These are phyloP conservation scores for Ypsolopha scabrella DNA, from an alignment of 2,888 invertebrate species.

Conservation along the genomic window DNA sequence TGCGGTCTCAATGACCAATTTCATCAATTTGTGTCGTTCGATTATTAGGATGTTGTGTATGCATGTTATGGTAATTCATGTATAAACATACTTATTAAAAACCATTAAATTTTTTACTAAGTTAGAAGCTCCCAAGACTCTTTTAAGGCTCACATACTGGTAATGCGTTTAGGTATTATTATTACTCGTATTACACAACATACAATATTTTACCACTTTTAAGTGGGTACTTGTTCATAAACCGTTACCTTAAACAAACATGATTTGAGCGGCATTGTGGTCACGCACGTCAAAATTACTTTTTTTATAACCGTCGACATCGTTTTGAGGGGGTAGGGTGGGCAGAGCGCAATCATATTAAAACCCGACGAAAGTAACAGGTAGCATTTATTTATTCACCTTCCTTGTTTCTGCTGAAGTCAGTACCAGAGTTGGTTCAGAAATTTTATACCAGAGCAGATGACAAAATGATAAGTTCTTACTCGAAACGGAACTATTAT, in stretches of 20 bases:
- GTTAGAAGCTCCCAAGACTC: too few relatives aligned
- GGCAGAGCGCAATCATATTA: background rate
- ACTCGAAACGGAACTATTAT: too few relatives aligned
- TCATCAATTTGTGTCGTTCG: constrained; percentile 42
- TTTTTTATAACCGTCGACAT: background rate
- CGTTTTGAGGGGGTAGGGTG: background rate
- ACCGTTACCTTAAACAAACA: constrained; percentile 12
- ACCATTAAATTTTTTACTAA: background rate
- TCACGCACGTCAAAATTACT: constrained; percentile 21
- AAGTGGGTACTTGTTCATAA: constrained; percentile 8
- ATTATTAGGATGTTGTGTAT: constrained; percentile 19
- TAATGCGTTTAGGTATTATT: too few relatives aligned
- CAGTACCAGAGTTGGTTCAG: too few relatives aligned
- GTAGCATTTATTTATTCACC: too few relatives aligned
- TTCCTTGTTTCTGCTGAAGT: too few relatives aligned
- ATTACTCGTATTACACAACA: too few relatives aligned
- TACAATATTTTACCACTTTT: too few relatives aligned
- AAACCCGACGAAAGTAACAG: too few relatives aligned
- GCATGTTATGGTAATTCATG: constrained; percentile 6
- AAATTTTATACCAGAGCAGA: too few relatives aligned
- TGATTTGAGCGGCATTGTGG: constrained; percentile 20
- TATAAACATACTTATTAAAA: background rate
- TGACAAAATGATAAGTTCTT: too few relatives aligned
- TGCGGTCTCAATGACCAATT: constrained; percentile 25
- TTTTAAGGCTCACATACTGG: too few relatives aligned